These are phyloP conservation scores for Trichogramma pretiosum DNA, from an alignment of 1,140 invertebrate species.

Conservation along the genomic window DNA sequence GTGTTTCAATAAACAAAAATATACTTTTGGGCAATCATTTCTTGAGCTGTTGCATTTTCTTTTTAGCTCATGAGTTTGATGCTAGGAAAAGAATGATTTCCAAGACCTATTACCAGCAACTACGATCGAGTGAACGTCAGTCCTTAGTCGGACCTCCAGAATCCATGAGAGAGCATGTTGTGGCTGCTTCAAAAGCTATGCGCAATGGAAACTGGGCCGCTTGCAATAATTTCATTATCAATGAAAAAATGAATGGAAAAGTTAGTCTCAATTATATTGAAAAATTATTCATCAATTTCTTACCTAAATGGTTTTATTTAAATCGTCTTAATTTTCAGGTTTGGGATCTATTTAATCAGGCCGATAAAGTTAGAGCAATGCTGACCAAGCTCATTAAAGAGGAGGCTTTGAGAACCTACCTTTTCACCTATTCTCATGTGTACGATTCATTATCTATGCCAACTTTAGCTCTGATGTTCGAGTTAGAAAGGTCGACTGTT, in stretches of 20 bases:
- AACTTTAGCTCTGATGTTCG: slow-evolving; percentile 89
- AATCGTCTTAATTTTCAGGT: slow-evolving; percentile 50
- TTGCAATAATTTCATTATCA: slow-evolving; percentile 92
- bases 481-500: slow-evolving; percentile 75
- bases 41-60: slow-evolving; percentile 5
- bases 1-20: slow-evolving; percentile 54
- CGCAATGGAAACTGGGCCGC: slow-evolving; percentile 94
- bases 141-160: slow-evolving; percentile 96
- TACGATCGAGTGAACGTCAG: slow-evolving; percentile 91
- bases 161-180: slow-evolving; percentile 98
- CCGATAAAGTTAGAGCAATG: slow-evolving; percentile 89
- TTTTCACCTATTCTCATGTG: slow-evolving; percentile 96
- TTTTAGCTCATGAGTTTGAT: slow-evolving; percentile 97
- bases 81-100: slow-evolving; percentile 94
- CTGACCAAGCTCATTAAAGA: slow-evolving; percentile 90
- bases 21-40: neutral
- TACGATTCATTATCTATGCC: slow-evolving; percentile 93
- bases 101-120: slow-evolving; percentile 97
- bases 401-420: slow-evolving; percentile 91
- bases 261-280: too few relatives aligned
- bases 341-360: slow-evolving; percentile 95
- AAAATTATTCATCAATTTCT: neutral
- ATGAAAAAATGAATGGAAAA: slow-evolving; percentile 99
- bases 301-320: slow-evolving; percentile 11
- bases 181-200: slow-evolving; percentile 97